Evolutionary conservation across 2,113 vertebrate species (phyloP).

Genomic region (Pipra filicauda): DNA sequence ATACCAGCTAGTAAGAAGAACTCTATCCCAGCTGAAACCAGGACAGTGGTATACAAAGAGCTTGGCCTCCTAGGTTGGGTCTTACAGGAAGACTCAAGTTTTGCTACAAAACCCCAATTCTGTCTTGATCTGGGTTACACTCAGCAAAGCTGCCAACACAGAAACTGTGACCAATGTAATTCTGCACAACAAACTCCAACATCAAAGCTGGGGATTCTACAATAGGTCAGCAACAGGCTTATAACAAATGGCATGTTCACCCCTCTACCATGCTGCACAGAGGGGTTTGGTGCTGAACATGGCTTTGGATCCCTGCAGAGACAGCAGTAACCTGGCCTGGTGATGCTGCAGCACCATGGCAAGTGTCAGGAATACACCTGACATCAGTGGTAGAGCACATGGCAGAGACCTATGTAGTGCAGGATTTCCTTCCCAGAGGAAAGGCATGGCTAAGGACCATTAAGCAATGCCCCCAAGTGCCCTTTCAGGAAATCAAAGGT

Average conservation of each 20-base stretch:
- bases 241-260: too few species aligned
- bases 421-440: not conserved
- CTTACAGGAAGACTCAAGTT: not conserved
- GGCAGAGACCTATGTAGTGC: not conserved
- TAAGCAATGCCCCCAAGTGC: not conserved
- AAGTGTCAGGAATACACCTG: not conserved
- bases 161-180: not conserved
- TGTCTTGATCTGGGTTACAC: not conserved
- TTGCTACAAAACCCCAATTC: not conserved
- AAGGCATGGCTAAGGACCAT: not conserved
- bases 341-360: accelerated
- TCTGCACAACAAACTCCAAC: not conserved
- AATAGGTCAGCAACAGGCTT: not conserved
- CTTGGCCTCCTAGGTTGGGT: not conserved
- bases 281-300: not conserved
- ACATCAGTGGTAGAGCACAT: accelerated
- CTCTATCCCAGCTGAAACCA: not conserved
- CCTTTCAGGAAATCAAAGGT: not conserved
- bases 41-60: not conserved
- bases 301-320: not conserved
- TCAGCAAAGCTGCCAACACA: not conserved
- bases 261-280: not conserved
- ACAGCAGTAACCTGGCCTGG: not conserved
- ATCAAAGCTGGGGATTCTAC: not conserved
- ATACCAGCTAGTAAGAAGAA: not conserved